Percentiles rank a stretch among this genome's conserved stretches.
phyloP scores from a whole-genome alignment of 2,888 invertebrate species.

The Pristionchus mayeri region DNA sequence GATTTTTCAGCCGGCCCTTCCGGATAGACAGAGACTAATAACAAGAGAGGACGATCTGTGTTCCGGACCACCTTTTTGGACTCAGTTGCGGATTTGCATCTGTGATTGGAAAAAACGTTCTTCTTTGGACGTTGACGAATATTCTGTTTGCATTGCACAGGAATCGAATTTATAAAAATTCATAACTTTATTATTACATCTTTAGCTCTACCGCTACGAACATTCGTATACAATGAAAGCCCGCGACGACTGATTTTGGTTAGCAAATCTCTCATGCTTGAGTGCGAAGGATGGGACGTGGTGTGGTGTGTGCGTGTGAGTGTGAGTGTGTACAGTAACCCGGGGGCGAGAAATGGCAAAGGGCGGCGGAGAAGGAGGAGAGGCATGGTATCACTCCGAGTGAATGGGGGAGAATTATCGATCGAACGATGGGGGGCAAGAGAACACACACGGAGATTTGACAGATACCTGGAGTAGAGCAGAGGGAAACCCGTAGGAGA shows the following conservation, averaged over 20 bases:
- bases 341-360: constrained; percentile 29
- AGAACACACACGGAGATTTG: not conserved
- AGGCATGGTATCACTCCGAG: constrained; percentile 12
- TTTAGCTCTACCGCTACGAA: not conserved
- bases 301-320: not conserved
- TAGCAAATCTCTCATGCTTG: constrained; percentile 23
- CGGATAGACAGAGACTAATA: not conserved
- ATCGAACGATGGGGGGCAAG: not conserved
- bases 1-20: not conserved
- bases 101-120: too few relatives aligned
- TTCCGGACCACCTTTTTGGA: too few relatives aligned
- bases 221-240: constrained; percentile 1
- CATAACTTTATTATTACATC: not conserved
- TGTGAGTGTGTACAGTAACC: constrained; percentile 31
- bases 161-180: not conserved
- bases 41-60: not conserved
- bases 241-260: constrained; percentile 14
- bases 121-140: too few relatives aligned
- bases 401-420: not conserved
- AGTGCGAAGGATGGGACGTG: not conserved
- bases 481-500: not conserved
- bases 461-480: not conserved
- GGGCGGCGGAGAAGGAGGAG: not conserved
- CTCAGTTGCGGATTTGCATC: too few relatives aligned
- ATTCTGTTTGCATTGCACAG: too few relatives aligned